Base-by-base conservation (phyloP, 1,140 invertebrate genomes). In the Drosophila ohnishii region DNA sequence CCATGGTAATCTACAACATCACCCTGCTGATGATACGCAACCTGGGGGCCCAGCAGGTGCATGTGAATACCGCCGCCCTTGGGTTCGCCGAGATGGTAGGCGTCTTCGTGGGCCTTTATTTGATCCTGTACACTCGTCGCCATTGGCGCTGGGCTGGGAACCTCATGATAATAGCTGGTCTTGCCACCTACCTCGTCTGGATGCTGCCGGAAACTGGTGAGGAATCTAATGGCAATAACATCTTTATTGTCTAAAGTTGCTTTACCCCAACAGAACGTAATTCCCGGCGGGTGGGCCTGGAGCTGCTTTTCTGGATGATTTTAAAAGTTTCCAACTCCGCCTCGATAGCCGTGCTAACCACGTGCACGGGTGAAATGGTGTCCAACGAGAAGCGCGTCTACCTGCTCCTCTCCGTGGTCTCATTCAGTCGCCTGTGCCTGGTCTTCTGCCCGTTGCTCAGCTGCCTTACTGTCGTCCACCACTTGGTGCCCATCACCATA, bases 1-100 rank as follows among this genome's bases (percentile, higher is more conserved):
- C 88, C 16, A 71, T 89, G 42, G 80, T 92, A 0, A 53, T 91
- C 5, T 92, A 92, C 16, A 92, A 92, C 53, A 91, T 92, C 3
- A 91, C 89, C 13, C 62, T 92, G 40, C 69, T 92, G 2, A 92
- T 92, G 82, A 92, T 92, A 25, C 79, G 92, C 39, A 85, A 84
- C 13, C 67, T 92, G 62, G 92, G 92, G 1, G 62, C 82, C 25
- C 66, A 81, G 9, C 88, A 92, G 59, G 76, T 92, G 6, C 91
- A 91, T 39, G 74, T 89, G 7, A 92, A 91, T 57, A 92, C 92
- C 0, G 91, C 90, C 0, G 87, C 91, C 30, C n/a, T 92, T 66
- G 92, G 90, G 22, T 79, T 90, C 28, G 91, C 87, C 30, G 92
- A 92, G 73, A 87, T 92, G 62, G 32, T 92, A 8, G 92, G 92